Evolutionary conservation across 2,113 vertebrate genomes (phyloP).

Genomic region (Urocynchramus pylzowi): DNA sequence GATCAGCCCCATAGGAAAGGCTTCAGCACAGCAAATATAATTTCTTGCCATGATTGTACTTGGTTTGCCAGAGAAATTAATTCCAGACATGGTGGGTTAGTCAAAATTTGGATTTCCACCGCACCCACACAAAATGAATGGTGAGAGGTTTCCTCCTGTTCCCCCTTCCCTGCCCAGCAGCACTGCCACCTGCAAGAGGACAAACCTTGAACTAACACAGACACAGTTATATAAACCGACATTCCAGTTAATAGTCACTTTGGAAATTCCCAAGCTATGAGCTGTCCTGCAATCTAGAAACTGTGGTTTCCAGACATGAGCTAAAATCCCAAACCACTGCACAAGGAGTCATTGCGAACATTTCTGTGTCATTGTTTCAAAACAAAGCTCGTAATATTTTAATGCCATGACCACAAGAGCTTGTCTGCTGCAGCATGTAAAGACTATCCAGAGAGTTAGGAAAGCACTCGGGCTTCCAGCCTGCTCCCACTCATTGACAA

Average conservation of each 20-base stretch:
- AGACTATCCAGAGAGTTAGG: slow-evolving; percentile 1
- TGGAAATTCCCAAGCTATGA: slow-evolving; percentile 72
- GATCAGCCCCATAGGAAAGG: neutral
- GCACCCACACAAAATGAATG: neutral
- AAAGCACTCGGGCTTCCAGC: neutral
- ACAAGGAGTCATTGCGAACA: slow-evolving; percentile 58
- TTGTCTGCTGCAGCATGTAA: slow-evolving; percentile 46
- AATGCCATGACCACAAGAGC: slow-evolving; percentile 55
- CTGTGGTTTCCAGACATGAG: slow-evolving; percentile 68
- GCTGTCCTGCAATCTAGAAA: slow-evolving; percentile 68
- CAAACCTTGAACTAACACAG: slow-evolving; percentile 20
- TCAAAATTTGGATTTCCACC: slow-evolving; percentile 21
- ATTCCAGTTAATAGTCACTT: slow-evolving; percentile 51
- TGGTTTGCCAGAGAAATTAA: slow-evolving; percentile 29
- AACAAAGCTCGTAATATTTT: slow-evolving; percentile 70
- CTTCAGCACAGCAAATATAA: neutral
- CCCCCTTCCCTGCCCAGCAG: neutral
- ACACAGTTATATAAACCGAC: slow-evolving; percentile 38
- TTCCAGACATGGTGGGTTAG: neutral
- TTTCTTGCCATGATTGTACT: neutral
- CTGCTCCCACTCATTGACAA: neutral
- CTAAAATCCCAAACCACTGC: slow-evolving; percentile 67
- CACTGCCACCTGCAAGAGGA: slow-evolving; percentile 60
- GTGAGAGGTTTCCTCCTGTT: slow-evolving; percentile 2
- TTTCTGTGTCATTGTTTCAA: slow-evolving; percentile 66